phyloP scores from a whole-genome alignment of 2,113 vertebrate genomes.

The Daboia siamensis region DNA sequence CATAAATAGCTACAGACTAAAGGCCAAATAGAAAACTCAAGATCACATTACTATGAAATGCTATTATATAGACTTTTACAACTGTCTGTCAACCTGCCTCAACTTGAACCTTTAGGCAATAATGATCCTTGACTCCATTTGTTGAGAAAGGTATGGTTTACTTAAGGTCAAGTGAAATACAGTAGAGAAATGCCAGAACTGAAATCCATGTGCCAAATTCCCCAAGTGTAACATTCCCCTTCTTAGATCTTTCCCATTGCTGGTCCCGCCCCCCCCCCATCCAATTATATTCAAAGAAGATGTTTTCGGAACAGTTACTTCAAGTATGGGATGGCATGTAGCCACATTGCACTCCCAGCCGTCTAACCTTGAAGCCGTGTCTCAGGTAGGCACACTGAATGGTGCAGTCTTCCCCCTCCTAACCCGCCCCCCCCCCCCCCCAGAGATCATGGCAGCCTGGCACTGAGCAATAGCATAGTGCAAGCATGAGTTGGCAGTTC shows the following conservation, averaged over 20 bases:
- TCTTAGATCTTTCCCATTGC: neutral
- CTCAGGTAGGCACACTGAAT: neutral
- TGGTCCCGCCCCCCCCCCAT: neutral
- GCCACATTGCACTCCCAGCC: neutral
- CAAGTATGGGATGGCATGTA: neutral
- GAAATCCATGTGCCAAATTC: neutral
- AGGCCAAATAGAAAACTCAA: neutral
- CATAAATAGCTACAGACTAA: neutral
- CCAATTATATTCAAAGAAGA: neutral
- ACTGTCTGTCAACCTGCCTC: neutral
- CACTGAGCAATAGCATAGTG: neutral
- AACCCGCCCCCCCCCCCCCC: too few relatives aligned
- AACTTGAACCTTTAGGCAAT: neutral
- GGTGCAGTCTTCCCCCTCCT: neutral
- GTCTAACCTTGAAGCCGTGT: neutral
- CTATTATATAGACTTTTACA: neutral
- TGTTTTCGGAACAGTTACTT: neutral
- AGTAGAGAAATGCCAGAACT: neutral
- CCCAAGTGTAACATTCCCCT: too few relatives aligned
- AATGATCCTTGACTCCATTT: neutral
- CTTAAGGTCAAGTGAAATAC: neutral
- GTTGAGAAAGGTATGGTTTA: neutral
- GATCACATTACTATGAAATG: neutral
- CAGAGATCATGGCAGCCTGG: neutral
- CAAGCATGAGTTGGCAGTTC: neutral